phyloP scores from a whole-genome alignment of 1,140 invertebrate species.

The Teleogryllus occipitalis region DNA sequence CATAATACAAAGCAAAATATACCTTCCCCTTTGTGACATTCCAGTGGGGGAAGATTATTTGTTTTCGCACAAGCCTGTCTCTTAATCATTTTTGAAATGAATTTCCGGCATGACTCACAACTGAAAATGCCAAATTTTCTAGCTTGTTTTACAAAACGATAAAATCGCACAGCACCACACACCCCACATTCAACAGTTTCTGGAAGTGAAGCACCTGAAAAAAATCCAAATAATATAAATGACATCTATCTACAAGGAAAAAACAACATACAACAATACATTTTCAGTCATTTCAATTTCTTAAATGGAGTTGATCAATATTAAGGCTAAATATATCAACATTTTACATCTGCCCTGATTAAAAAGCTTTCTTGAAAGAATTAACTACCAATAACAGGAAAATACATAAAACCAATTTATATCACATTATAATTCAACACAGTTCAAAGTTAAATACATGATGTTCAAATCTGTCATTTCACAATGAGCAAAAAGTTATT shows the following conservation, averaged over 20 bases:
- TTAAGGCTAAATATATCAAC: background rate
- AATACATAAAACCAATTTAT: too few species aligned
- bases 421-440: too few species aligned
- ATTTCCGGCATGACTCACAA: slow-evolving; percentile 77
- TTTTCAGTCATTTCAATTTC: background rate
- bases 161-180: slow-evolving; percentile 66
- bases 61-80: slow-evolving; percentile 49
- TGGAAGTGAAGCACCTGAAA: slow-evolving; percentile 29
- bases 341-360: too few species aligned
- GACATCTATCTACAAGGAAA: background rate
- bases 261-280: background rate
- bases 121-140: slow-evolving; percentile 75
- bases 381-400: too few species aligned
- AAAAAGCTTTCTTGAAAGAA: too few species aligned
- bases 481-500: too few species aligned
- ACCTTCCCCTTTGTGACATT: slow-evolving; percentile 62
- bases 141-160: slow-evolving; percentile 65
- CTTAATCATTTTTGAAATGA: slow-evolving; percentile 71
- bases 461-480: too few species aligned
- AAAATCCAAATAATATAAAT: background rate
- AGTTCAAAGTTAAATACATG: too few species aligned
- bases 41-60: slow-evolving; percentile 44
- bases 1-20: slow-evolving; percentile 12
- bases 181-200: slow-evolving; percentile 67
- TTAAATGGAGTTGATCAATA: background rate